Conservation (phyloP, 2,113 vertebrate genomes). For the Pseudorasbora parva region DNA sequence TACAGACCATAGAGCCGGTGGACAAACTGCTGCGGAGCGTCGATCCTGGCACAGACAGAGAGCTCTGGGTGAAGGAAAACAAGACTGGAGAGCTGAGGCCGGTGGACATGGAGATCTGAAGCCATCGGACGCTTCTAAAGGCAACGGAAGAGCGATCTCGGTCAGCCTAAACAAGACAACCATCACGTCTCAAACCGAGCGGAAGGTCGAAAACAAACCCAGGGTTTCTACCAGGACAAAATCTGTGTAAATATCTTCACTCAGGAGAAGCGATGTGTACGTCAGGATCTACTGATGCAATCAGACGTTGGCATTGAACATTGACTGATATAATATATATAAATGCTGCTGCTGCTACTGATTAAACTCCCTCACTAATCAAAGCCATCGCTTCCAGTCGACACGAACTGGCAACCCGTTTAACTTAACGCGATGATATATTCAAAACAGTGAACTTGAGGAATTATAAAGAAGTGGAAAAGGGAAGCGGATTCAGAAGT, state of each 20-base stretch:
- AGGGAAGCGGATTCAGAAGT: not conserved
- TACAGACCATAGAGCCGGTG: constrained; percentile 95
- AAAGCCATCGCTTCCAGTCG: not conserved
- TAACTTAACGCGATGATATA: not conserved
- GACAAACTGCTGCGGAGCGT: constrained; percentile 94
- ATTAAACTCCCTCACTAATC: not conserved
- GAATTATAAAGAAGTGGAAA: not conserved
- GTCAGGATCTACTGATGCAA: not conserved
- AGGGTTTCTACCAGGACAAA: not conserved
- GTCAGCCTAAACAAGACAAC: not conserved
- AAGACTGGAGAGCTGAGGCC: constrained; percentile 94
- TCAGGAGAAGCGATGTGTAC: not conserved
- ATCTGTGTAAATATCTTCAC: not conserved
- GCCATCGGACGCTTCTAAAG: too few species aligned
- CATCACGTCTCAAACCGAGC: not conserved
- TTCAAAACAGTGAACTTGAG: too few species aligned
- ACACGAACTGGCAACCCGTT: not conserved
- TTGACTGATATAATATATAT: not conserved
- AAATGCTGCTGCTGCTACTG: constrained; percentile 21
- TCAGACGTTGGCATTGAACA: not conserved
- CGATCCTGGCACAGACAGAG: constrained; percentile 91
- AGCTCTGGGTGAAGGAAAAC: constrained; percentile 95
- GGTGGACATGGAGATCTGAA: constrained; percentile 88
- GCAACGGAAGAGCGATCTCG: too few species aligned
- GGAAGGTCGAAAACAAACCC: not conserved